These are phyloP conservation scores for Drosophila mayaguana DNA, from an alignment of 2,888 invertebrate genomes.

Conservation along the genomic window DNA sequence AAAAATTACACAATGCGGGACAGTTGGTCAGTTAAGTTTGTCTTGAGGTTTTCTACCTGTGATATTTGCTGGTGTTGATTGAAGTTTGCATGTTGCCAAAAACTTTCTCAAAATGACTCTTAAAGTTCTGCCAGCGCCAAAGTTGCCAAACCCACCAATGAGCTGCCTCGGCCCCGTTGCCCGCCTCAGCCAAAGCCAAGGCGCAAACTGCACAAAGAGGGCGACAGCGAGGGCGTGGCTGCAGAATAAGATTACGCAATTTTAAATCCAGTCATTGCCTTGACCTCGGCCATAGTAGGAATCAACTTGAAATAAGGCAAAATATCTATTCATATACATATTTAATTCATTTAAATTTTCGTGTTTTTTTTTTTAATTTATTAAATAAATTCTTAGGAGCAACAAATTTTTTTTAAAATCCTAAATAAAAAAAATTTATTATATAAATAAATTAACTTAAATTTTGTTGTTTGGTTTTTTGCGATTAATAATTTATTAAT, in stretches of 20 bases:
- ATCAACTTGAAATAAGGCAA: no score
- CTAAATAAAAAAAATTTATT: background rate
- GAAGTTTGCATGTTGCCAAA: slow-evolving; percentile 73
- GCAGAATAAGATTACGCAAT: background rate
- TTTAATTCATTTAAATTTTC: background rate
- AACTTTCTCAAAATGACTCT: slow-evolving; percentile 32
- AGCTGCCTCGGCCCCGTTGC: slow-evolving; percentile 10
- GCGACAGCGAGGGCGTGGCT: no score
- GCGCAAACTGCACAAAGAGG: background rate
- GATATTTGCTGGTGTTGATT: slow-evolving; percentile 77
- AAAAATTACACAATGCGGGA: slow-evolving; percentile 82
- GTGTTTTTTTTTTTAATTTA: no score
- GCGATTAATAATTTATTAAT: no score
- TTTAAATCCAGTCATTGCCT: background rate
- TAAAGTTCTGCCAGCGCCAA: slow-evolving; percentile 33
- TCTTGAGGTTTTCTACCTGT: slow-evolving; percentile 40
- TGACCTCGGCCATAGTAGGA: no score
- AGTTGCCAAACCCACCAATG: slow-evolving; percentile 32
- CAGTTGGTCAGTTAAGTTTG: slow-evolving; percentile 72
- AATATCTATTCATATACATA: background rate
- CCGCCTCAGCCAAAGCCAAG: background rate
- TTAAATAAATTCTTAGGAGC: no score
- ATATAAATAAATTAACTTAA: background rate
- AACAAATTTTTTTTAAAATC: no score
- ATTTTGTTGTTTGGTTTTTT: no score